A percentile compares a stretch with the other conserved stretches of the same genome.
Conservation (phyloP, 1,140 invertebrate genomes). For the Bombus soroeensis region DNA sequence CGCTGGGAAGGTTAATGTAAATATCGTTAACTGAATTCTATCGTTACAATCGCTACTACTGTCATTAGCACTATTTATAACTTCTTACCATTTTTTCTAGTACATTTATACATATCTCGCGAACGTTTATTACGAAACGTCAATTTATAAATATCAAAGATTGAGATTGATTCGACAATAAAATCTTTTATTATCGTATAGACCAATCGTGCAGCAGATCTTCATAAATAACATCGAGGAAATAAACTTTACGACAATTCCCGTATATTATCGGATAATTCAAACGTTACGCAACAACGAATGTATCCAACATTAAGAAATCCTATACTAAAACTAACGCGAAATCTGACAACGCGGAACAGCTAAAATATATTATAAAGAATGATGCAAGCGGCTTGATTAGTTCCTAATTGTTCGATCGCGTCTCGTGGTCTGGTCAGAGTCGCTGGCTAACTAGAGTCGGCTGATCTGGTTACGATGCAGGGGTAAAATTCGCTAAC, state of each 20-base stretch:
- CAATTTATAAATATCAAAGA: no score
- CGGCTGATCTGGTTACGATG: background rate
- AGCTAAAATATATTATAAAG: background rate
- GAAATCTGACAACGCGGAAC: background rate
- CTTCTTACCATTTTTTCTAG: background rate
- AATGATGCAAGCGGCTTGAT: background rate
- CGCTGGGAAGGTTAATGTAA: no score
- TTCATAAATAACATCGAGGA: background rate
- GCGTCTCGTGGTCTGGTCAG: background rate
- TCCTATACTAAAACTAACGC: no score
- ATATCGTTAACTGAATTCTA: no score
- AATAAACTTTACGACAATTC: background rate
- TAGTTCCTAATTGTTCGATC: constrained; percentile 1
- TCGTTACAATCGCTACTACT: background rate
- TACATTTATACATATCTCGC: no score
- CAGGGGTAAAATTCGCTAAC: constrained; percentile 54
- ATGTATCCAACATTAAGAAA: no score
- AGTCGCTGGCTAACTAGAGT: background rate
- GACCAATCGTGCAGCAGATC: no score
- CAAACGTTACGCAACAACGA: no score
- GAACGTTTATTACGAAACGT: background rate
- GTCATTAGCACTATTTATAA: background rate
- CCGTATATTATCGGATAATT: no score
- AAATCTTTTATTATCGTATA: no score
- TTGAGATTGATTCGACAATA: no score